phyloP scores from a whole-genome alignment of 2,113 vertebrate species.

The Daphoenositta chrysoptera region DNA sequence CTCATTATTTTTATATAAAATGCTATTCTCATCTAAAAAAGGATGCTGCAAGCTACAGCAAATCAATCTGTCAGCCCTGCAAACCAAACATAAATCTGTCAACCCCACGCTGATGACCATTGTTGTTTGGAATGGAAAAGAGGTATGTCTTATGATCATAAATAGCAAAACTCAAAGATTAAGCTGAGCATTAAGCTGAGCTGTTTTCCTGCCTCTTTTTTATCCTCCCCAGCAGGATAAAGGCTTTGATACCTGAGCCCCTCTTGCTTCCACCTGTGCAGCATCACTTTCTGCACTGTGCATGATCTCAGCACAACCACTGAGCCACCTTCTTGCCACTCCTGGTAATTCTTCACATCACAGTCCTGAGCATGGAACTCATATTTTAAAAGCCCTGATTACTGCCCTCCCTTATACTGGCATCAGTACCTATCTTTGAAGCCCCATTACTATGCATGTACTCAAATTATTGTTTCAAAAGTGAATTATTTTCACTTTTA shows the following conservation, averaged over 20 bases:
- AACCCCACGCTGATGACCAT: background rate
- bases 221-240: background rate
- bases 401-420: background rate
- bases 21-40: background rate
- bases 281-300: background rate
- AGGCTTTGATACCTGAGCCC: background rate
- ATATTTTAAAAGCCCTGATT: background rate
- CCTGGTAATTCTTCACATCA: background rate
- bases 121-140: background rate
- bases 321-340: background rate
- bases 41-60: background rate
- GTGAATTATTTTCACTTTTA: background rate
- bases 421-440: background rate
- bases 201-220: background rate
- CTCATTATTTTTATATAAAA: constrained; percentile 60
- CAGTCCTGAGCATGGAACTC: background rate
- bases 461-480: background rate
- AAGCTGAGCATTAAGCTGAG: background rate
- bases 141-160: background rate
- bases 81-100: background rate
- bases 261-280: background rate
- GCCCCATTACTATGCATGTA: background rate
- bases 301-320: background rate
- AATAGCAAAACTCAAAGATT: background rate
- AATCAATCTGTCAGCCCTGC: background rate